Evolutionary conservation across 2,113 vertebrate genomes (phyloP), one percentile per base, ranked within the genome.

Genomic region (Sardina pilchardus): DNA sequence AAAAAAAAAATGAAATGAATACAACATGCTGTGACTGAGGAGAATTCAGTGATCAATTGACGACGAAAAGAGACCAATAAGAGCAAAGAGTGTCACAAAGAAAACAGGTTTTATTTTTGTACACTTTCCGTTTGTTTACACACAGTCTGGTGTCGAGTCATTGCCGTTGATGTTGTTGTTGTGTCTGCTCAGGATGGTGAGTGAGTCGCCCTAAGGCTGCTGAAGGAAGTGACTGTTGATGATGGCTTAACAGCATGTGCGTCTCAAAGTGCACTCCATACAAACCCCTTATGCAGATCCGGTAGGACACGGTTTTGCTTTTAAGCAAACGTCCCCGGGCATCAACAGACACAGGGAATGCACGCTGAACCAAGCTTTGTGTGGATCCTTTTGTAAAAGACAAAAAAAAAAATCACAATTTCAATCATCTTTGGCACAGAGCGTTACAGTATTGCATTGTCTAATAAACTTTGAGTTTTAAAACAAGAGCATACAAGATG

Each of bases 381-480:
- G 71, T 78, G 36, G 21, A 78, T 16, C 26, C 26, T 78, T 78
- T 78, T 36, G 71, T 78, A 36, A 78, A 36, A 78, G 36, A 1
- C 16, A 34, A 34, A 63, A 63, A 63, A 71, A n/a, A 78, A 59
- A 59, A 24, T 39, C 67, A 75, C 26, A 78, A 36, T 36, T 78
- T 78, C 71, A 78, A 1, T 14, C 14, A 12, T 78, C 71, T 78
- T 78, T 17, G 71, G 12, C 71, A 78, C 71, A 36, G 14, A 36
- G 34, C 30, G 16, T 36, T 36, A 75, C 67, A 34, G 30, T 14
- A 78, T 78, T 78, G 71, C 71, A 78, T 78, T 78, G 71, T 78
- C 71, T 34, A 78, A 78, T 78, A 78, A 78, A 78, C 12, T 78
- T 78, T 78, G 71, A 78, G 14, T 78, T 34, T 36, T 67, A 78